Conservation (phyloP, 2,888 invertebrate genomes). For the Slavum lentiscoides region DNA sequence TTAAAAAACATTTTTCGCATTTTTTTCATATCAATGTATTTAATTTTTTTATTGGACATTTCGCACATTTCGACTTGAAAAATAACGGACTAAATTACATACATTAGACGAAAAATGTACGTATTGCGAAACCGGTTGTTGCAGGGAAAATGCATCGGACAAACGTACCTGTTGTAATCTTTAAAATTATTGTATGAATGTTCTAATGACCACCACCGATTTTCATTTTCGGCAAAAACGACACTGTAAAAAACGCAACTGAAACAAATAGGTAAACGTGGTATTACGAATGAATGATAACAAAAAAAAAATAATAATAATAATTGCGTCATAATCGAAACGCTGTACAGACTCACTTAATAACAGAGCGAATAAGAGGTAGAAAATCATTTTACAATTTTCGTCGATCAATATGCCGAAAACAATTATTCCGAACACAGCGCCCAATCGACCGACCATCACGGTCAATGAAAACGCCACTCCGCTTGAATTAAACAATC, state of each 20-base stretch:
- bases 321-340: neutral
- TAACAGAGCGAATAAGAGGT: conserved; percentile 7
- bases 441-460: conserved; percentile 66
- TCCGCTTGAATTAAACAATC: conserved; percentile 59
- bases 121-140: too few relatives aligned
- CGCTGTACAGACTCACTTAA: neutral
- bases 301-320: too few relatives aligned
- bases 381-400: conserved; percentile 62
- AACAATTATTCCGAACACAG: conserved; percentile 66
- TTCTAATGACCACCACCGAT: conserved; percentile 34
- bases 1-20: too few relatives aligned
- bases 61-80: too few relatives aligned
- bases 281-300: neutral
- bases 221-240: conserved; percentile 47
- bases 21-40: too few relatives aligned
- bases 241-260: conserved; percentile 26
- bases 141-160: too few relatives aligned
- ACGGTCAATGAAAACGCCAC: conserved; percentile 67
- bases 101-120: too few relatives aligned
- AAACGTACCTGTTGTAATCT: neutral
- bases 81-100: too few relatives aligned
- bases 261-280: conserved; percentile 4
- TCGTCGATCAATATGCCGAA: conserved; percentile 66
- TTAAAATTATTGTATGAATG: too few relatives aligned
- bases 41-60: too few relatives aligned